Evolutionary conservation across 2,888 invertebrate species (phyloP).

Genomic region (Scaptomyza parva): DNA sequence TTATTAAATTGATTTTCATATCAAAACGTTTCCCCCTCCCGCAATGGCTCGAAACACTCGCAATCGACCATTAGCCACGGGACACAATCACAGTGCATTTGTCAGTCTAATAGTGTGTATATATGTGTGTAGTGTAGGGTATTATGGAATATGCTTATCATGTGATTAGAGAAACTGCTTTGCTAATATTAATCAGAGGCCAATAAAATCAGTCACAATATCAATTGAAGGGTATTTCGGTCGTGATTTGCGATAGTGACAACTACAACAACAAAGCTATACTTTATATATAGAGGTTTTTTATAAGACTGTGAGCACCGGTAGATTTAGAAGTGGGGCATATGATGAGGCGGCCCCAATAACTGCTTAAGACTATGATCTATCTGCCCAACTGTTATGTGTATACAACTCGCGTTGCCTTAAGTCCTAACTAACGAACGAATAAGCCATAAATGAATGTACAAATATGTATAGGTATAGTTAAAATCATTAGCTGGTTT

Average conservation of each 20-base stretch:
- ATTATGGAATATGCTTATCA: conserved; percentile 74
- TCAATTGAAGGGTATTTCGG: conserved; percentile 76
- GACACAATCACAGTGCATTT: conserved; percentile 22
- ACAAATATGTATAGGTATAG: not conserved
- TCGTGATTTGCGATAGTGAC: conserved; percentile 64
- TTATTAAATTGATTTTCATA: conserved; percentile 78
- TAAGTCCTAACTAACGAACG: conserved; percentile 23
- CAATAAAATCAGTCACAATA: conserved; percentile 69
- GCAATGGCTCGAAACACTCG: conserved; percentile 36
- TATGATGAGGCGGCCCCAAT: conserved; percentile 36
- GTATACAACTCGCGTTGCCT: conserved; percentile 4
- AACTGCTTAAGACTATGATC: conserved; percentile 44
- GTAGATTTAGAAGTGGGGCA: conserved; percentile 63
- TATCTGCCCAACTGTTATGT: conserved; percentile 16
- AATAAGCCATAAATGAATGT: conserved; percentile 22
- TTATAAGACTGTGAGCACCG: conserved; percentile 26
- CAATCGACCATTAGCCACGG: conserved; percentile 18
- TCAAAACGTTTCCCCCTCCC: conserved; percentile 40
- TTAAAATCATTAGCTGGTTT: conserved; percentile 6
- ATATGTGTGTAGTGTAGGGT: conserved; percentile 37
- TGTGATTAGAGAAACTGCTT: conserved; percentile 70
- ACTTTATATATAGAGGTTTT: conserved; percentile 9
- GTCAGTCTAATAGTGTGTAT: conserved; percentile 1
- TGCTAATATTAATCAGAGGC: conserved; percentile 76
- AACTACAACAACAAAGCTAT: not conserved